These are phyloP conservation scores for Steinernema khuongi DNA, from an alignment of 1,140 invertebrate species.

Conservation along the genomic window DNA sequence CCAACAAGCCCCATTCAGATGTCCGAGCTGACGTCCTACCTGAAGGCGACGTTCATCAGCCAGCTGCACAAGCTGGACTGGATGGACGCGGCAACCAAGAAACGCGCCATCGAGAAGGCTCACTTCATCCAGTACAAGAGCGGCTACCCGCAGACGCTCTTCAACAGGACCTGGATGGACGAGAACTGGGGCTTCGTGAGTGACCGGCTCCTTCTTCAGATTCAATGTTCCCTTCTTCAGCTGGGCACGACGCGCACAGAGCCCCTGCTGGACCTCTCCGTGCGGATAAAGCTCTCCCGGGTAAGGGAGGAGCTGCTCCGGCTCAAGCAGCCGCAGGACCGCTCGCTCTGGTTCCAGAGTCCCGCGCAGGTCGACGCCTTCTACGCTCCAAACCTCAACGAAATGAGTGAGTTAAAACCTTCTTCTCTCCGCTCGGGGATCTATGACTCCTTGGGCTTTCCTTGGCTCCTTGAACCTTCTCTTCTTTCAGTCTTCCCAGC, in stretches of 20 bases:
- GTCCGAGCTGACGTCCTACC: slow-evolving; percentile 51
- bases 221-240: slow-evolving; percentile 12
- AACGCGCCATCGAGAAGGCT: slow-evolving; percentile 54
- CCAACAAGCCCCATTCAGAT: slow-evolving; percentile 33
- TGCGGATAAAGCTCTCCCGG: background rate
- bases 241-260: background rate
- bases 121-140: slow-evolving; percentile 44
- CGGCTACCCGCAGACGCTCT: slow-evolving; percentile 41
- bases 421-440: too few species aligned
- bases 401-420: slow-evolving; percentile 54
- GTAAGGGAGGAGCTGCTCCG: background rate
- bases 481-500: slow-evolving; percentile 50
- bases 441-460: too few species aligned
- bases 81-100: slow-evolving; percentile 56
- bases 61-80: slow-evolving; percentile 49
- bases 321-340: slow-evolving; percentile 37
- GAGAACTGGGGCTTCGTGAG: slow-evolving; percentile 46
- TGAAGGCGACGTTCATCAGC: slow-evolving; percentile 52
- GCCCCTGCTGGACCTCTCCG: background rate
- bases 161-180: slow-evolving; percentile 53
- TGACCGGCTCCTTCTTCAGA: background rate
- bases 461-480: slow-evolving; percentile 18
- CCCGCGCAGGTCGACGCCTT: slow-evolving; percentile 53
- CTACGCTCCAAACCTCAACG: slow-evolving; percentile 49
- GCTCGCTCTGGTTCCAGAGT: slow-evolving; percentile 46